phyloP scores from a whole-genome alignment of 2,113 vertebrate genomes.

The Hippocampus comes region DNA sequence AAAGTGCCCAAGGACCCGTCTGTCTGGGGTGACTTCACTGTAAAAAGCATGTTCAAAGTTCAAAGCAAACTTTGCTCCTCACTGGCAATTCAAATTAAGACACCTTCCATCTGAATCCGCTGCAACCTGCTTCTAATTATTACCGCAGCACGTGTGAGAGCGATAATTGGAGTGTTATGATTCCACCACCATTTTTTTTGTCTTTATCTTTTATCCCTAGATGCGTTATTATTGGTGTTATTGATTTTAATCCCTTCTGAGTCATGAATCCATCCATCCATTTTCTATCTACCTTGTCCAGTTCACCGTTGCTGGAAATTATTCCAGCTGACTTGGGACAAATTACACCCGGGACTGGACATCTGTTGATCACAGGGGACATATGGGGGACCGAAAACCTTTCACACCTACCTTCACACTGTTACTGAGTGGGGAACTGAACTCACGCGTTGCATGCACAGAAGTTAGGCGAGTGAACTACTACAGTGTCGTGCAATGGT shows the following conservation, averaged over 20 bases:
- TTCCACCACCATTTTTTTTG: slow-evolving; percentile 13
- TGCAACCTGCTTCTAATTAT: slow-evolving; percentile 42
- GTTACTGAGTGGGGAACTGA: no score
- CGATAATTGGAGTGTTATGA: slow-evolving; percentile 51
- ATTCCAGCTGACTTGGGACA: neutral
- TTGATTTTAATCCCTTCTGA: neutral
- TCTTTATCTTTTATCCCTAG: neutral
- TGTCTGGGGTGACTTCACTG: slow-evolving; percentile 33
- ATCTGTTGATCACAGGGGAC: neutral
- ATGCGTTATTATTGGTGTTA: neutral
- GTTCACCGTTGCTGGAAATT: neutral
- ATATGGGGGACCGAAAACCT: neutral
- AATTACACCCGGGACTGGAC: neutral
- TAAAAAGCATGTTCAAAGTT: slow-evolving; percentile 47
- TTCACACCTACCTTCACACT: no score
- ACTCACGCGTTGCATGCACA: no score
- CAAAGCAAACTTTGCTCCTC: slow-evolving; percentile 45
- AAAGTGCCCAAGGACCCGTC: slow-evolving; percentile 21
- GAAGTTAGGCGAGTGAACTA: no score
- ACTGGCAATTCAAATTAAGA: slow-evolving; percentile 46
- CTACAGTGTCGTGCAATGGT: no score
- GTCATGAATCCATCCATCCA: no score
- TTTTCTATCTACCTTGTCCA: neutral
- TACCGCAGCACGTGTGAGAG: slow-evolving; percentile 32
- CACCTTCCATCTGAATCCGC: slow-evolving; percentile 43